Percentiles rank a stretch among this genome's conserved stretches.
phyloP scores from a whole-genome alignment of 2,113 vertebrate genomes.

The Puffinus mauretanicus region DNA sequence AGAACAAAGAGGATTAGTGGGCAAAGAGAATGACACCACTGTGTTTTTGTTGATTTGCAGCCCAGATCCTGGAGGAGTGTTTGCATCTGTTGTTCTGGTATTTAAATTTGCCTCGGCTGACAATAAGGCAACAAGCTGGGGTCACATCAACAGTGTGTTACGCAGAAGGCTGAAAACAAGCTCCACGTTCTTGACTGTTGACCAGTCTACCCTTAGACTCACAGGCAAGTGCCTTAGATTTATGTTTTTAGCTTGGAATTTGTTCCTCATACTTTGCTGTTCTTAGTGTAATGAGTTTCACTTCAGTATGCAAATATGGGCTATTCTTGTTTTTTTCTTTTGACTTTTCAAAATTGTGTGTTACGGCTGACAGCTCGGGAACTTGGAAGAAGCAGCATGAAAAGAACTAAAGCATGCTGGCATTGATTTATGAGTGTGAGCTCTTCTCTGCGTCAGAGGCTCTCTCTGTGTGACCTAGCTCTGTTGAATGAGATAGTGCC shows the following conservation, averaged over 20 bases:
- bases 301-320: background rate
- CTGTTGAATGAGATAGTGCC: background rate
- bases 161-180: conserved; percentile 28
- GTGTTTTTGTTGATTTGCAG: conserved; percentile 68
- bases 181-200: conserved; percentile 45
- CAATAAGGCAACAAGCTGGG: conserved; percentile 2
- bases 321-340: background rate
- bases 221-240: conserved; percentile 69
- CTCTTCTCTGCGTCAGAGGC: background rate
- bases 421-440: background rate
- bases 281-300: background rate
- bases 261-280: background rate
- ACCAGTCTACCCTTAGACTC: conserved; percentile 60
- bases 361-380: background rate
- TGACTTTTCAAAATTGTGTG: background rate
- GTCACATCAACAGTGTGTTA: conserved; percentile 47
- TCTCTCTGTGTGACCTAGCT: background rate
- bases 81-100: conserved; percentile 67
- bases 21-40: background rate
- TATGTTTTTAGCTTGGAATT: background rate
- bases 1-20: background rate
- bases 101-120: conserved; percentile 62
- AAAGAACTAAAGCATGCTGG: background rate
- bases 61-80: conserved; percentile 53
- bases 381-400: background rate